Evolutionary conservation across 1,140 invertebrate species (phyloP).

Genomic region (Drosophila subpulchrella): DNA sequence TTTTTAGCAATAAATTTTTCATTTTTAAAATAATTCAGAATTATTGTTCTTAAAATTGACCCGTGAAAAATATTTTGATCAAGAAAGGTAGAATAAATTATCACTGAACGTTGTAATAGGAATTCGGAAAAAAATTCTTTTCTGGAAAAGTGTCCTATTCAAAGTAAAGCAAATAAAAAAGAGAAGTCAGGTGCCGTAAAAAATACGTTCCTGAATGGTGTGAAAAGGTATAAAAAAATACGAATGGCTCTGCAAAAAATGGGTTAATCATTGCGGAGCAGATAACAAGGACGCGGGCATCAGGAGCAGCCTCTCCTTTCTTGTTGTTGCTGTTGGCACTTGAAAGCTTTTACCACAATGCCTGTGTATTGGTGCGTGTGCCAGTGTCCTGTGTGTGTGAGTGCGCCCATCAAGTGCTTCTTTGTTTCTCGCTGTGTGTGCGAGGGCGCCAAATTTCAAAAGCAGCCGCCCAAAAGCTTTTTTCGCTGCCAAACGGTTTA

Average conservation of each 20-base stretch:
- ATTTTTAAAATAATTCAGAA: too few species aligned
- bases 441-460: constrained; percentile 80
- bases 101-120: not conserved
- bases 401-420: constrained; percentile 67
- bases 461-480: constrained; percentile 65
- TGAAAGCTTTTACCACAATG: constrained; percentile 82
- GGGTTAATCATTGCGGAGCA: constrained; percentile 35
- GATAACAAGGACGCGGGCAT: constrained; percentile 59
- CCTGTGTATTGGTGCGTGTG: constrained; percentile 42
- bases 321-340: constrained; percentile 67
- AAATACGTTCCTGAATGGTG: not conserved
- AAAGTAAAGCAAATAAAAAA: not conserved
- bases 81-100: not conserved
- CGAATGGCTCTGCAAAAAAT: not conserved
- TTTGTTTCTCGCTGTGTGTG: constrained; percentile 63
- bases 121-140: not conserved
- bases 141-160: not conserved
- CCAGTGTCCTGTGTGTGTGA: constrained; percentile 11
- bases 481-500: constrained; percentile 64
- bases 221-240: not conserved
- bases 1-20: too few species aligned
- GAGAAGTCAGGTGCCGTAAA: not conserved
- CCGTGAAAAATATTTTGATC: not conserved
- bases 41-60: too few species aligned
- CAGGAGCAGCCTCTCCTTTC: constrained; percentile 51